Evolutionary conservation across 2,888 invertebrate species (phyloP).

Genomic region (Hoplodrina blanda): DNA sequence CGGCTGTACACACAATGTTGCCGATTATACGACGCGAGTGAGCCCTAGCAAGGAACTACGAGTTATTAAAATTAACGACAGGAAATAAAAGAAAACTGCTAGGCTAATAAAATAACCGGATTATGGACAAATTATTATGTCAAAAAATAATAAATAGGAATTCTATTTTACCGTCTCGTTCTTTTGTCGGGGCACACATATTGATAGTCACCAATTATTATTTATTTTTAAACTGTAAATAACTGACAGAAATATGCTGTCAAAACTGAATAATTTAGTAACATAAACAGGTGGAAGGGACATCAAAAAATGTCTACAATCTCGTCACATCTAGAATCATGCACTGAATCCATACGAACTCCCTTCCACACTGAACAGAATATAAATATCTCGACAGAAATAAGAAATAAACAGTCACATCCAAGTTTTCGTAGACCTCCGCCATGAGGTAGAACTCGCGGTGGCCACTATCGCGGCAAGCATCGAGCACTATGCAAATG

Average conservation of each 20-base stretch:
- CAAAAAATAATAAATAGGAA: not conserved
- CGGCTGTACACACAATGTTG: not conserved
- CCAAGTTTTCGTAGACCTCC: constrained; percentile 69
- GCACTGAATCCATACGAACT: too few relatives aligned
- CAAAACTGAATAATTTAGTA: not conserved
- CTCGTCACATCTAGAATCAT: too few relatives aligned
- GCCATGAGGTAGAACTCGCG: constrained; percentile 67
- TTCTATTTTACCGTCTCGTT: not conserved
- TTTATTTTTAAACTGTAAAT: too few relatives aligned
- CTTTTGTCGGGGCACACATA: not conserved
- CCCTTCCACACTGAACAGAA: too few relatives aligned
- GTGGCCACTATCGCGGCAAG: constrained; percentile 83
- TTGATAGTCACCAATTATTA: not conserved
- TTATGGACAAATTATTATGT: not conserved
- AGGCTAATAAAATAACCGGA: not conserved
- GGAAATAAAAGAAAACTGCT: not conserved
- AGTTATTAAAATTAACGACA: not conserved
- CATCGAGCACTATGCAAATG: constrained; percentile 89
- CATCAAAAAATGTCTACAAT: too few relatives aligned
- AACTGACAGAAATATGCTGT: too few relatives aligned
- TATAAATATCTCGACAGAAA: not conserved
- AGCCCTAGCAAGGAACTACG: not conserved
- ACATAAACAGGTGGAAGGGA: not conserved
- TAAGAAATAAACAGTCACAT: constrained; percentile 58
- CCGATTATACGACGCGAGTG: not conserved